Conservation (phyloP, 2,888 invertebrate genomes). For the Orchesellides sinensis region DNA sequence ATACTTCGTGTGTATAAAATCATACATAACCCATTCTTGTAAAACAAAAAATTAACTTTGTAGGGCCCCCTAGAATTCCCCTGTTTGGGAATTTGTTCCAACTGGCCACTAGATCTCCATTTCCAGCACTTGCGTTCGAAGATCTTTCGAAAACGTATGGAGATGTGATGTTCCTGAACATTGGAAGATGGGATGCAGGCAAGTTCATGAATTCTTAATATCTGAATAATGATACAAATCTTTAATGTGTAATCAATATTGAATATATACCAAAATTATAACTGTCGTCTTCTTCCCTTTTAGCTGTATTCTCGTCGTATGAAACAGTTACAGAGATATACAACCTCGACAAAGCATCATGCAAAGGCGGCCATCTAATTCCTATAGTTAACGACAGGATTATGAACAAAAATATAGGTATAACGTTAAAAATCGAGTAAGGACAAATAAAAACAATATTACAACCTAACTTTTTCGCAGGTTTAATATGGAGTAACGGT, state of each 20-base stretch:
- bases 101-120: neutral
- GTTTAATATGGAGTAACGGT: slow-evolving; percentile 13
- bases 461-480: no score
- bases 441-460: no score
- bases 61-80: slow-evolving; percentile 36
- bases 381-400: neutral
- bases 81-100: slow-evolving; percentile 25
- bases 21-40: neutral
- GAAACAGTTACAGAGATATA: neutral
- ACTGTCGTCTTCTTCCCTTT: no score
- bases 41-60: neutral
- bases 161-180: slow-evolving; percentile 35
- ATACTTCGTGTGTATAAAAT: neutral
- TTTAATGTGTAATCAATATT: neutral
- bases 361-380: neutral
- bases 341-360: no score
- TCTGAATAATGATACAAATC: no score
- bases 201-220: neutral
- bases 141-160: slow-evolving; percentile 33
- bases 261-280: no score
- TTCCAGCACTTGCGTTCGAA: slow-evolving; percentile 1
- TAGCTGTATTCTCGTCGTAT: slow-evolving; percentile 19
- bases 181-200: slow-evolving; percentile 27
- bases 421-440: no score
- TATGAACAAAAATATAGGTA: slow-evolving; percentile 2